Percentiles rank a stretch among this genome's conserved stretches.
These are phyloP conservation scores for Crotalus viridis DNA, from an alignment of 2,113 vertebrate genomes.

Conservation along the genomic window DNA sequence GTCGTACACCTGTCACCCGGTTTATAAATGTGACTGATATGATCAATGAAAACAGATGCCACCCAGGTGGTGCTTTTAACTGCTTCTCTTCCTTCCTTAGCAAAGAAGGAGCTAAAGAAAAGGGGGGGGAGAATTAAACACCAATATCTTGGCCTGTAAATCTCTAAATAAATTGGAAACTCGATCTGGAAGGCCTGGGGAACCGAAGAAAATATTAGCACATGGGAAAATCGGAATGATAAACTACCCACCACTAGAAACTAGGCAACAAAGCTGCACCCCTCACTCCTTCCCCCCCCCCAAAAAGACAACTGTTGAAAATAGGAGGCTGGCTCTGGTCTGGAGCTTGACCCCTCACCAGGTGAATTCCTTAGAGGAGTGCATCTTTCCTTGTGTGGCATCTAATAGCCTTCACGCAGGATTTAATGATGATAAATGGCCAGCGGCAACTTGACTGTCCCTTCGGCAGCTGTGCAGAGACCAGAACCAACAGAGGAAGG, in stretches of 20 bases:
- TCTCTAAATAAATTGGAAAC: not conserved
- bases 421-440: constrained; percentile 30
- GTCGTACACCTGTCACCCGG: not conserved
- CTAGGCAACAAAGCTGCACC: not conserved
- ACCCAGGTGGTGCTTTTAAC: not conserved
- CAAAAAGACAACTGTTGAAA: not conserved
- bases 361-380: constrained; percentile 2
- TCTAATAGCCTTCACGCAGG: constrained; percentile 4
- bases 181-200: not conserved
- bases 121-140: too few species aligned
- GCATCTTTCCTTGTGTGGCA: not conserved
- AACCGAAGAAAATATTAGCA: not conserved
- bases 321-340: not conserved
- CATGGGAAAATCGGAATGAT: not conserved
- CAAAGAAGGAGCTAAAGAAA: not conserved
- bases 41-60: not conserved
- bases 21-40: not conserved
- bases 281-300: not conserved
- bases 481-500: not conserved
- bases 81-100: not conserved
- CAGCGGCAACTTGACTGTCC: not conserved
- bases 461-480: constrained; percentile 2
- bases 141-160: not conserved
- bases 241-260: not conserved
- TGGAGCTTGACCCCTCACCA: not conserved